Percentiles rank a stretch among this genome's conserved stretches.
Evolutionary conservation across 2,113 vertebrate species (phyloP).

Genomic region (Caracal caracal): DNA sequence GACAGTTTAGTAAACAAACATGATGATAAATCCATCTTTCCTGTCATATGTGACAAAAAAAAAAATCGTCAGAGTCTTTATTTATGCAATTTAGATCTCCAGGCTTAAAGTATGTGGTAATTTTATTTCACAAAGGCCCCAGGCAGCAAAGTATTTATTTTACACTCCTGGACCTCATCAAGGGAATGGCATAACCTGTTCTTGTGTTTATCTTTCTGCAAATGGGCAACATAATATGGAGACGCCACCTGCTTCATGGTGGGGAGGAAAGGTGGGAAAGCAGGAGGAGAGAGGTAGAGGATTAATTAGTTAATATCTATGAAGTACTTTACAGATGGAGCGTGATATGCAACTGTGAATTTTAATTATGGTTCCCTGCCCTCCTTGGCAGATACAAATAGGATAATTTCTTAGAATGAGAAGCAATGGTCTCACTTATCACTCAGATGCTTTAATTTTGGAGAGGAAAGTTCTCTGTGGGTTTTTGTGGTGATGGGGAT

Average conservation of each 20-base stretch:
- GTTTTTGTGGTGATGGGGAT: neutral
- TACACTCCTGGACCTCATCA: constrained; percentile 64
- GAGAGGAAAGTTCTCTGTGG: neutral
- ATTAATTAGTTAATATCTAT: constrained; percentile 62
- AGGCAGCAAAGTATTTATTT: constrained; percentile 68
- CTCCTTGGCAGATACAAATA: constrained; percentile 34
- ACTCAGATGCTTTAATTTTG: neutral
- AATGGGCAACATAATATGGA: constrained; percentile 35
- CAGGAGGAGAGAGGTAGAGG: constrained; percentile 25
- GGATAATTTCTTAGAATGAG: constrained; percentile 33
- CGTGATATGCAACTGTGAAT: constrained; percentile 51
- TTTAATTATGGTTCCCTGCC: constrained; percentile 32
- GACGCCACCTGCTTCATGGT: constrained; percentile 63
- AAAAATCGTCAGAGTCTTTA: constrained; percentile 51
- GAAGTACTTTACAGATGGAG: constrained; percentile 61
- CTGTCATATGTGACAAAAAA: constrained; percentile 45
- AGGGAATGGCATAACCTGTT: constrained; percentile 42
- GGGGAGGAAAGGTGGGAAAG: neutral
- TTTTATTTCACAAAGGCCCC: constrained; percentile 73
- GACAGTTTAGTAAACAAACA: constrained; percentile 58
- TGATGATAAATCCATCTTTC: constrained; percentile 7
- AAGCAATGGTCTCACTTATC: constrained; percentile 29
- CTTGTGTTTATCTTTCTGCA: constrained; percentile 62
- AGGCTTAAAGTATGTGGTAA: constrained; percentile 56
- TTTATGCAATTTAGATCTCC: constrained; percentile 65